Evolutionary conservation across 2,797 vertebrate genomes (phyloP).

Genomic region (Pampus argenteus): DNA sequence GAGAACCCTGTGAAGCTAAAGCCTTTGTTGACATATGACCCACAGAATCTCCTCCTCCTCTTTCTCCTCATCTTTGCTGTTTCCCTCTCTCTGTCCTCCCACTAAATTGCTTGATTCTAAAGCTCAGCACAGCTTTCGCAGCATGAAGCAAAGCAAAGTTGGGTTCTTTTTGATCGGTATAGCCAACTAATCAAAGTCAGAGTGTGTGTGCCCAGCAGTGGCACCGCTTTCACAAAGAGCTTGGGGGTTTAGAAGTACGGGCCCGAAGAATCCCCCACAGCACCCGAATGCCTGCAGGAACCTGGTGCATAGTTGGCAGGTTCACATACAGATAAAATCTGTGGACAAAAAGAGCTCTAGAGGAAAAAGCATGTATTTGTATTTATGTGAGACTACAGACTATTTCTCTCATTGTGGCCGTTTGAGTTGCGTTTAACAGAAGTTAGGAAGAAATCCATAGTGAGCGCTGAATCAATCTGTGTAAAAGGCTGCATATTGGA

Average conservation of each 20-base stretch:
- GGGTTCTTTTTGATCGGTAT: slow-evolving; percentile 28
- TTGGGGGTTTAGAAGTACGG: slow-evolving; percentile 33
- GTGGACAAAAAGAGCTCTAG: neutral
- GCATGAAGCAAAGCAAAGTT: slow-evolving; percentile 7
- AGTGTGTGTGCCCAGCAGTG: slow-evolving; percentile 34
- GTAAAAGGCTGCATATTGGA: slow-evolving; percentile 49
- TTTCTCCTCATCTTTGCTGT: neutral
- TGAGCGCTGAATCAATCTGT: slow-evolving; percentile 32
- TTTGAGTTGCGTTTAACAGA: slow-evolving; percentile 17
- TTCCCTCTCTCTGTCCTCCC: neutral
- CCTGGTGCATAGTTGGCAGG: neutral
- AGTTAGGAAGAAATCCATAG: slow-evolving; percentile 19
- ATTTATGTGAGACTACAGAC: neutral
- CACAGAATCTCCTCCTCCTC: slow-evolving; percentile 1
- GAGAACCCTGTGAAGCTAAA: slow-evolving; percentile 21
- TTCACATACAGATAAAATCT: slow-evolving; percentile 4
- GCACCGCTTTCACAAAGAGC: slow-evolving; percentile 37
- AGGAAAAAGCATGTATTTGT: neutral
- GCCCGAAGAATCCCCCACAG: slow-evolving; percentile 31
- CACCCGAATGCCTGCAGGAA: slow-evolving; percentile 15
- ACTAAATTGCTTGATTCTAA: slow-evolving; percentile 6
- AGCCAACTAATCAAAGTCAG: slow-evolving; percentile 39
- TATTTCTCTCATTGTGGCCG: neutral
- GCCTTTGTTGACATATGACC: slow-evolving; percentile 32
- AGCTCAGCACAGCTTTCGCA: slow-evolving; percentile 19